Base-by-base conservation (phyloP, 1,140 invertebrate genomes). In the Heliconius congener region DNA sequence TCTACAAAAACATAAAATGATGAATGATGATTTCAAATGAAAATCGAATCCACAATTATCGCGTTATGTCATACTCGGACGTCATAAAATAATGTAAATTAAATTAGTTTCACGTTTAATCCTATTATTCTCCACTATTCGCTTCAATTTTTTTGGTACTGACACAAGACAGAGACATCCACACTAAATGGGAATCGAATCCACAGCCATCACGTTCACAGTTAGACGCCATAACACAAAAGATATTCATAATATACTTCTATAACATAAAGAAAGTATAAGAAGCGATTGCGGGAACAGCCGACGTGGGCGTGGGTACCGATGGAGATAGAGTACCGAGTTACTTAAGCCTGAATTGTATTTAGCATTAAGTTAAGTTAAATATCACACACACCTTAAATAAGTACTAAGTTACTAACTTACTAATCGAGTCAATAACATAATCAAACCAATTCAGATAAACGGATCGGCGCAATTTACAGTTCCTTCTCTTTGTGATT, bases 321-420 rank as follows among this genome's bases (percentile, higher is more conserved):
- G 76, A 76, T 76, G 39, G 52, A 76, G 75, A 77, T 77, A 77
- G 52, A 27, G 27, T 42, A 50, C 30, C 2, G 2, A 34, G 18
- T 23, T 13, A 70, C 66, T 76, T 70, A 76, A 76, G 70, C 70
- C 27, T 70, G 70, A 77, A 77, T 77, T 55, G 39, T 70, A 71
- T 77, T 77, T 72, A 77, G 60, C 70, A 42, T 72, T 77, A 77
- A 77, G 30, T 72, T 4, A 72, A 77, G 23, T 66, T 71, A 77
- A 77, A 77, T 77, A 77, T 77, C 76, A 71, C 76, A 71, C 76
- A 77, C 57, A 23, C 76, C 66, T 77, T 77, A 57, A 72, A 77
- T 72, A 50, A 76, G 60, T 23, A 50, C 42, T 77, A 52, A 46
- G 11, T 46, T 52, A 52, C 16, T 52, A 19, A 50, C 46, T 50